Percentiles rank a stretch among this genome's conserved stretches.
Evolutionary conservation across 35 echinoderm and acorn worm species (phyloP).

Genomic region (Patiria miniata): DNA sequence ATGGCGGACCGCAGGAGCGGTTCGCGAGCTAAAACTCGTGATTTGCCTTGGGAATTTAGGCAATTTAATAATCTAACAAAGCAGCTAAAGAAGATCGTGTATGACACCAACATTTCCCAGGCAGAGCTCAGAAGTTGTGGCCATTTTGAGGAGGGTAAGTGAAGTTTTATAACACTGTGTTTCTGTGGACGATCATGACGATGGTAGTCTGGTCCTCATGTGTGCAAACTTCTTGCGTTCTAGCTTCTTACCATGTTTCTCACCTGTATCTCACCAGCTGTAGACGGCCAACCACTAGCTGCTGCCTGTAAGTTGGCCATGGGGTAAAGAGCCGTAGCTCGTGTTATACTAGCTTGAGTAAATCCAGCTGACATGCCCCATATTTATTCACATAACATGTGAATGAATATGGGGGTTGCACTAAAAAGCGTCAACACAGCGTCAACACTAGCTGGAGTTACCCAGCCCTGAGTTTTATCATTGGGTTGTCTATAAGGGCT

Average conservation of each 20-base stretch:
- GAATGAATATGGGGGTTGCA: too few species aligned
- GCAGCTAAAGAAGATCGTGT: constrained; percentile 74
- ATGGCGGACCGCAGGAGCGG: constrained; percentile 32
- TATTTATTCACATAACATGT: too few species aligned
- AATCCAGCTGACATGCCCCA: too few species aligned
- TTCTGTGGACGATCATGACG: not conserved
- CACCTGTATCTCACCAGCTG: not conserved
- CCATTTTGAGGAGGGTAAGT: constrained; percentile 64
- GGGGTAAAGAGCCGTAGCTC: not conserved
- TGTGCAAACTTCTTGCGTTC: not conserved
- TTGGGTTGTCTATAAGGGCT: too few species aligned
- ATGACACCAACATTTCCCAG: constrained; percentile 66
- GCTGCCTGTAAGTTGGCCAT: not conserved
- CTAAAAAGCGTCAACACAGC: too few species aligned
- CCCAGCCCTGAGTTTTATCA: too few species aligned
- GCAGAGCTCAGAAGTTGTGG: constrained; percentile 61
- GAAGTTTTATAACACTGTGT: not conserved
- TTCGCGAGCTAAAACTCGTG: constrained; percentile 60
- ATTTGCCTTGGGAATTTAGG: constrained; percentile 66
- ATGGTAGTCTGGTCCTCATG: not conserved
- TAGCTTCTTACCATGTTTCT: not conserved
- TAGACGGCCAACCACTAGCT: not conserved
- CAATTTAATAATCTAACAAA: constrained; percentile 69
- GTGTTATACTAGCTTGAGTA: too few species aligned
- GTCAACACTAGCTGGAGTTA: too few species aligned